Base-by-base conservation (phyloP, 1,140 invertebrate species). In the Nephila pilipes region DNA sequence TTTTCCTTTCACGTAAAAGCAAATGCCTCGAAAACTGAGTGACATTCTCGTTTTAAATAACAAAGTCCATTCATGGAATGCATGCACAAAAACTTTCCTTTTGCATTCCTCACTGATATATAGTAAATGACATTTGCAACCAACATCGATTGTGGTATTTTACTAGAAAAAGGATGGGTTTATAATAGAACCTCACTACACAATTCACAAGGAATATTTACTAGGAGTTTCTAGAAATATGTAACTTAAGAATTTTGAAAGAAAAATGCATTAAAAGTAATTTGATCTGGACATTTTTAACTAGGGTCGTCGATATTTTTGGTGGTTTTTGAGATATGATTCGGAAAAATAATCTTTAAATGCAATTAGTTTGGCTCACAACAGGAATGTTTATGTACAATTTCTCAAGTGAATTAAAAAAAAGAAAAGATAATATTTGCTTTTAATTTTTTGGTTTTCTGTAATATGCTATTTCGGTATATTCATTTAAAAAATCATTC, bases 21-120 rank as follows among this genome's bases (percentile, higher is more conserved):
- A n/a, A 16, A 20, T 81, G 38, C 80, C 38, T 18, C 25, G 32
- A 54, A 81, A 81, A 81, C 46, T 81, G 80, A 81, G 46, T 81
- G 80, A 81, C 80, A 55, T 81, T 55, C 38, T 38, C 46, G 38
- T 10, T 81, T 81, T 81, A 81, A 81, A 81, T 81, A 81, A 81
- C 80, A 81, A 81, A 55, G 38, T 38, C 8, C 46, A 54, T n/a
- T 55, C 80, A 38, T 81, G 38, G 80, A 81, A 81, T 55, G 80
- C 80, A 81, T 81, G 80, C 38, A 81, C 25, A 81, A 81, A 81
- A 81, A 54, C 12, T 0, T 0, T 46, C 18, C 46, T 3, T 10
- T n/a, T n/a, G 20, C 80, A 46, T 46, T 81, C 10, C n/a, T 38
- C 1, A 29, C 14, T 18, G 29, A 75, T 18, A 32, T 75, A 36